Conservation (phyloP, 2,113 vertebrate genomes). For the Isurus oxyrinchus region DNA sequence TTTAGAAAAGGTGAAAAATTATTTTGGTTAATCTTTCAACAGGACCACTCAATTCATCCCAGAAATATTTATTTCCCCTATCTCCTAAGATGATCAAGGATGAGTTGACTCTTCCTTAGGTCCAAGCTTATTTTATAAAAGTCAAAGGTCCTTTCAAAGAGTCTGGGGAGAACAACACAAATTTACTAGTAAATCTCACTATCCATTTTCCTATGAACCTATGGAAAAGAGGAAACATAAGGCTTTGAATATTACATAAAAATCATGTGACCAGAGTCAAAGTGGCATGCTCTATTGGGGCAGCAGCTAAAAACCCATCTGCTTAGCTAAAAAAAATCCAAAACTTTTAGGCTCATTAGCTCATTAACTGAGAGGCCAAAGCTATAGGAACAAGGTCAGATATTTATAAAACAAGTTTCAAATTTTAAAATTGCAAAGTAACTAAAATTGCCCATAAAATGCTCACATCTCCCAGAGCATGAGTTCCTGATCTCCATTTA, state of each 20-base stretch:
- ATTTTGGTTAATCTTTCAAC: neutral
- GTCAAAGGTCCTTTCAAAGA: neutral
- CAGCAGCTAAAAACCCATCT: neutral
- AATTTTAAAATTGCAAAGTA: neutral
- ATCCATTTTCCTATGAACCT: neutral
- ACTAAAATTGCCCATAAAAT: neutral
- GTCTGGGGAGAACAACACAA: neutral
- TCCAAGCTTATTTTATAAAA: neutral
- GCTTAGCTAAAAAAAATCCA: neutral
- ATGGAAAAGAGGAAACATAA: neutral
- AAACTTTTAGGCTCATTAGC: neutral
- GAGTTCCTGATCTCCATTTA: neutral
- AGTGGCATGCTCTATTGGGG: neutral
- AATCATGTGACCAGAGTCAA: too few relatives aligned
- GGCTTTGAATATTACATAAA: too few relatives aligned
- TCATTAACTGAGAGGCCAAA: neutral
- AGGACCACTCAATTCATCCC: neutral
- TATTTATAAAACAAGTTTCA: neutral
- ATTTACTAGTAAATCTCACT: neutral
- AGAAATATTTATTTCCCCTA: neutral
- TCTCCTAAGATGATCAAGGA: too few relatives aligned
- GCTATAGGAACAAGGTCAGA: neutral
- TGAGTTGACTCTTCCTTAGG: neutral
- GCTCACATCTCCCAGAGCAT: neutral
- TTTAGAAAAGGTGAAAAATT: neutral